phyloP scores from a whole-genome alignment of 2,113 vertebrate species.

The Monarcha castaneiventris region DNA sequence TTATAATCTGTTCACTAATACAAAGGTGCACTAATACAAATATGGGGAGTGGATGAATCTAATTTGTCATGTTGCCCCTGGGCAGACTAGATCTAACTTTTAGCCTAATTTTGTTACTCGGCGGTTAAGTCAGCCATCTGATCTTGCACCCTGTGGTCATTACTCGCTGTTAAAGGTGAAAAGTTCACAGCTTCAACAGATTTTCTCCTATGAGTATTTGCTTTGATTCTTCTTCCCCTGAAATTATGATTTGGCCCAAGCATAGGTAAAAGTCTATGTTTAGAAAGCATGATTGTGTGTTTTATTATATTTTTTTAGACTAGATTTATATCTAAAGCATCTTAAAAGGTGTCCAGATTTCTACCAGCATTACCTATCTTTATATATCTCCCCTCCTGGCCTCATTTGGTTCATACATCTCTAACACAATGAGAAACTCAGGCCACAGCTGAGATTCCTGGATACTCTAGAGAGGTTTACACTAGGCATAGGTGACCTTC shows the following conservation, averaged over 20 bases:
- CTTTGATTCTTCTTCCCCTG: neutral
- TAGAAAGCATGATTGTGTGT: neutral
- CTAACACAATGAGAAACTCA: neutral
- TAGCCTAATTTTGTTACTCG: slow-evolving; percentile 28
- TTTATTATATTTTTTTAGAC: neutral
- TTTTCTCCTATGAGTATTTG: slow-evolving; percentile 2
- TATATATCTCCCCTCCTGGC: neutral
- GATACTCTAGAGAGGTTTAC: neutral
- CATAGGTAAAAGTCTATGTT: neutral
- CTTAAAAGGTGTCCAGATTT: neutral
- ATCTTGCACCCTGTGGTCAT: slow-evolving; percentile 17
- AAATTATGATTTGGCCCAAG: neutral
- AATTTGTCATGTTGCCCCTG: slow-evolving; percentile 59
- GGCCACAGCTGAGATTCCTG: neutral
- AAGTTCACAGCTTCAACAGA: slow-evolving; percentile 33
- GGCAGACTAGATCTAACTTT: slow-evolving; percentile 51
- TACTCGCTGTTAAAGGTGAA: slow-evolving; percentile 45
- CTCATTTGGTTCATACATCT: neutral
- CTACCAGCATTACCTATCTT: neutral
- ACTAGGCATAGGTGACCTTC: neutral
- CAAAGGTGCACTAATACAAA: slow-evolving; percentile 36
- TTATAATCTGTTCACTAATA: slow-evolving; percentile 38
- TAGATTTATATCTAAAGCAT: neutral
- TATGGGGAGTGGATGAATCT: slow-evolving; percentile 13
- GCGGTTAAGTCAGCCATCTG: slow-evolving; percentile 11